phyloP scores from a whole-genome alignment of 2,888 invertebrate species.

The Diabrotica balteata region DNA sequence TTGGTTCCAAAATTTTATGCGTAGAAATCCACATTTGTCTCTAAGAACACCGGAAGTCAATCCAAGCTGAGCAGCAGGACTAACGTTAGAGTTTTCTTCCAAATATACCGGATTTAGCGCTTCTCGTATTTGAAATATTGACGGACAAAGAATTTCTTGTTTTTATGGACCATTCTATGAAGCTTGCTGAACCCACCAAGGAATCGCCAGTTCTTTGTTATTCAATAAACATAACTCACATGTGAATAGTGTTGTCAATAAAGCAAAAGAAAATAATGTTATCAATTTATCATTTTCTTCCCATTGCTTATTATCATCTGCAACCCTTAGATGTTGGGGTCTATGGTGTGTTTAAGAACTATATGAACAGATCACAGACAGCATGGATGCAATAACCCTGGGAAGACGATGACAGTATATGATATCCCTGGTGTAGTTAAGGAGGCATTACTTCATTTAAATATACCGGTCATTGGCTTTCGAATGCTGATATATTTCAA shows the following conservation, averaged over 20 bases:
- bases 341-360: constrained; percentile 7
- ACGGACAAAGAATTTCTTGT: constrained; percentile 37
- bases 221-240: constrained; percentile 50
- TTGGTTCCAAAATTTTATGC: no score
- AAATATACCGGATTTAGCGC: no score
- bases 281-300: neutral
- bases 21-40: no score
- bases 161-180: constrained; percentile 49
- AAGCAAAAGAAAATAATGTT: constrained; percentile 19
- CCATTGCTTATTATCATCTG: neutral
- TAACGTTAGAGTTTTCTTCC: no score
- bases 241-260: constrained; percentile 11
- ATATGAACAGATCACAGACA: neutral
- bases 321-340: constrained; percentile 10
- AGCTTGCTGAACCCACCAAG: constrained; percentile 32
- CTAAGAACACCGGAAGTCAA: no score
- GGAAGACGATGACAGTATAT: neutral
- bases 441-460: neutral
- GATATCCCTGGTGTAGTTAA: neutral
- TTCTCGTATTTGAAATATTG: neutral
- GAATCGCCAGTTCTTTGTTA: constrained; percentile 44
- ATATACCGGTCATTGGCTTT: no score
- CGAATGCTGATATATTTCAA: no score
- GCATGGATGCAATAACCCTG: neutral
- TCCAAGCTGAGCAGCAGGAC: no score